Evolutionary conservation across 2,888 invertebrate genomes (phyloP), one percentile per base, ranked within the genome.

Genomic region (Bruchidius siliquastri): DNA sequence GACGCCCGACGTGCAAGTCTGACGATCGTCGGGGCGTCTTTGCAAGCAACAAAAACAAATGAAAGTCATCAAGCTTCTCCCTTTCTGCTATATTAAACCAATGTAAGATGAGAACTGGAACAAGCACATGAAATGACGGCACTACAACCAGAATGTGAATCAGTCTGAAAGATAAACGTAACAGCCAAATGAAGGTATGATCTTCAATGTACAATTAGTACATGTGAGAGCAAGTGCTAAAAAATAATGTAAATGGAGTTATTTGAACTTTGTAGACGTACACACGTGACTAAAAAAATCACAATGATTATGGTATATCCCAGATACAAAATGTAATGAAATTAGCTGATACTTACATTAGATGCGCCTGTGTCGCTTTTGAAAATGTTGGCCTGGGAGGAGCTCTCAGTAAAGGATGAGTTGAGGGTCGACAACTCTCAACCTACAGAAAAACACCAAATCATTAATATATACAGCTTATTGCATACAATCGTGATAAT

Each of bases 331-430:
- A n/a, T n/a, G n/a, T n/a, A 3, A 67, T 70, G 18, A 8, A 22
- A 21, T 18, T 10, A 22, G 8, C 32, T 71, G 21, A 71, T 73
- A 81, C 83, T 83, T 80, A 83, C 83, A 82, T 80, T 79, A 79
- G 78, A 83, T 81, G 82, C 82, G 77, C 81, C 80, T 80, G 80
- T 80, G 79, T 78, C 80, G 80, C 79, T 79, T 81, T 82, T 86
- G 84, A 86, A 86, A 88, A 88, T 88, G 86, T 85, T 88, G 87
- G 85, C 84, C 86, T 82, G 82, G 81, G 85, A 81, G 76, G 81
- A 81, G 83, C 81, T 82, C 84, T 85, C 85, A 86, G 84, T 85
- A 85, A 82, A 81, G 83, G 83, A 86, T 85, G 85, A 86, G 87
- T 86, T 86, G 87, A 86, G 87, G 82, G 86, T 85, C 82, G 79